A percentile compares a stretch with the other conserved stretches of the same genome.
Evolutionary conservation across 2,888 invertebrate species (phyloP).

Genomic region (Tenodera sinensis): DNA sequence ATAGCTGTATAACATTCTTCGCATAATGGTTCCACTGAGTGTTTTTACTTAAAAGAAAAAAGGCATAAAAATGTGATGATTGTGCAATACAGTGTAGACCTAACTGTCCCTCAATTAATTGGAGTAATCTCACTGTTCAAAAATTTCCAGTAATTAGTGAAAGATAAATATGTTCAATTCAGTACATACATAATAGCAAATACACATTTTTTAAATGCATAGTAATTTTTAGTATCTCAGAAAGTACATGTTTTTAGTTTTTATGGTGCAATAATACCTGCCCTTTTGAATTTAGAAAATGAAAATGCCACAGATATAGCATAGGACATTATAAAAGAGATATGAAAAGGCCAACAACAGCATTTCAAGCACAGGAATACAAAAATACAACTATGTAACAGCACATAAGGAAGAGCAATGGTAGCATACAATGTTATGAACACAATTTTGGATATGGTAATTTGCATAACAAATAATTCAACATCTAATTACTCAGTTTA

Average conservation of each 20-base stretch:
- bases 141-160: too few relatives aligned
- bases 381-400: not conserved
- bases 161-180: too few relatives aligned
- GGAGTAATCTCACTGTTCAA: too few relatives aligned
- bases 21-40: too few relatives aligned
- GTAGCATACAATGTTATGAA: not conserved
- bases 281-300: too few relatives aligned
- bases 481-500: not conserved
- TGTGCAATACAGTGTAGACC: too few relatives aligned
- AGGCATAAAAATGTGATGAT: too few relatives aligned
- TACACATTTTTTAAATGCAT: not conserved
- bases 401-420: not conserved
- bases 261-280: not conserved
- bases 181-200: not conserved
- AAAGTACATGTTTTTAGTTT: not conserved
- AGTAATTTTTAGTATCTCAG: not conserved
- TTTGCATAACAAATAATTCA: not conserved
- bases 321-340: too few relatives aligned
- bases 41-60: too few relatives aligned
- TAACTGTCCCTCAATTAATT: too few relatives aligned
- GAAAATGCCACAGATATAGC: not conserved
- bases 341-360: not conserved
- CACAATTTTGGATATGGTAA: not conserved
- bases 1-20: too few relatives aligned
- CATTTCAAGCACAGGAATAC: not conserved